Evolutionary conservation across 1,140 invertebrate species (phyloP), one percentile per base, ranked within the genome.

Genomic region (Eueides isabella): DNA sequence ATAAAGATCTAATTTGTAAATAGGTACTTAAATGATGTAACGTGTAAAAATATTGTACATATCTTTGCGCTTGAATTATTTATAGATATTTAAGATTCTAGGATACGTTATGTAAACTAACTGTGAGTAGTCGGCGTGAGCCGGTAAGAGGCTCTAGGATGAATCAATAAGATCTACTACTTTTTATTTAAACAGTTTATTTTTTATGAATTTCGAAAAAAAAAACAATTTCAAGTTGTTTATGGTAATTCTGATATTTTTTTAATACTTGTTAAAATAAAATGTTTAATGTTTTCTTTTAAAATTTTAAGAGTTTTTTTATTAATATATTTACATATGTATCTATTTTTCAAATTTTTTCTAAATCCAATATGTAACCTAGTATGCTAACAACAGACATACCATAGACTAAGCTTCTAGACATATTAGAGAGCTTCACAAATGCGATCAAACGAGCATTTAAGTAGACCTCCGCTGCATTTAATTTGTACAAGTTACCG

Each of bases 1-100:
- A 91, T 92, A 93, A 92, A 93, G 89, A 89, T 91, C 88, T 91
- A 91, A 92, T 93, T 92, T 93, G 91, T 93, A 93, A 92, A 93
- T 93, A 93, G 90, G 89, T 93, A 93, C 91, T 93, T 93, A 92
- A 92, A 87, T 81, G 83, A 88, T 87, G 85, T 92, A 90, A 90
- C 85, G 83, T 93, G 88, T 93, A 91, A 91, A 92, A 92, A 91
- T 90, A 91, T 91, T 93, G 91, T 93, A 93, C 91, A 93, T 93
- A 93, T 93, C 91, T 93, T 91, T 92, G 91, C 84, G 90, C 90
- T 92, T 92, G 86, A 77, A 88, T 93, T 88, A 92, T 92, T 93
- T 92, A 91, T 92, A 89, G 85, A 81, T 83, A 84, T 82, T 76
- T 89, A 90, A 89, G 86, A 75, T 83, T 83, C 65, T 90, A 87